Evolutionary conservation across 2,888 invertebrate genomes (phyloP).

Genomic region (Heteropelma amictum): DNA sequence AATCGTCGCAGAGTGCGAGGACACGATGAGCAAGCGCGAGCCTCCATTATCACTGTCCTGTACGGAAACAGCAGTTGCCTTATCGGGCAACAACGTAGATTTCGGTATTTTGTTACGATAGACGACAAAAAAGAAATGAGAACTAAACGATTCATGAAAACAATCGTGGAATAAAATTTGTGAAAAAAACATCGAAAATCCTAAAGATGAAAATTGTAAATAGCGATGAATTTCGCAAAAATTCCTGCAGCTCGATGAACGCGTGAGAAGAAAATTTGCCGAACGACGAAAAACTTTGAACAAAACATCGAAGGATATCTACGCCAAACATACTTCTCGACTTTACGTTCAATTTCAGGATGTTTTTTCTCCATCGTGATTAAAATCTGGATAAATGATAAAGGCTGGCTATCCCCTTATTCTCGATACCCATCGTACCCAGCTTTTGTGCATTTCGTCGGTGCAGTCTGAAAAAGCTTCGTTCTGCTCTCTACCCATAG

Average conservation of each 20-base stretch:
- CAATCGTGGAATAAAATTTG: slow-evolving; percentile 1
- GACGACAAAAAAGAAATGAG: not conserved
- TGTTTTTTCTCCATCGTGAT: too few relatives aligned
- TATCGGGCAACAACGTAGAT: slow-evolving; percentile 29
- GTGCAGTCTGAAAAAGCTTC: slow-evolving; percentile 7
- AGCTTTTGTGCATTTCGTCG: slow-evolving; percentile 19
- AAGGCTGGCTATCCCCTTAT: not conserved
- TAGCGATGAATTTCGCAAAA: not conserved
- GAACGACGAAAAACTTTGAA: too few relatives aligned
- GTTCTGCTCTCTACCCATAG: slow-evolving; percentile 3
- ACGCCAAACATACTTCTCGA: too few relatives aligned
- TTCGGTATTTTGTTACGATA: slow-evolving; percentile 28
- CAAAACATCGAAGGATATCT: too few relatives aligned
- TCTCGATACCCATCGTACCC: slow-evolving; percentile 9
- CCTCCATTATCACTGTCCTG: slow-evolving; percentile 42
- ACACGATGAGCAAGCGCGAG: slow-evolving; percentile 38
- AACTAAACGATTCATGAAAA: too few relatives aligned
- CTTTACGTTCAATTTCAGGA: too few relatives aligned
- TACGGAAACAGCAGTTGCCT: slow-evolving; percentile 46
- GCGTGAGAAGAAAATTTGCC: too few relatives aligned
- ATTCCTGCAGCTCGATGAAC: too few relatives aligned
- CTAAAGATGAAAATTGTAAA: not conserved
- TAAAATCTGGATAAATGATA: too few relatives aligned
- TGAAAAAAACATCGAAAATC: not conserved
- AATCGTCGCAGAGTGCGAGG: slow-evolving; percentile 10